Evolutionary conservation across 2,113 vertebrate species (phyloP).

Genomic region (Peromyscus maniculatus): DNA sequence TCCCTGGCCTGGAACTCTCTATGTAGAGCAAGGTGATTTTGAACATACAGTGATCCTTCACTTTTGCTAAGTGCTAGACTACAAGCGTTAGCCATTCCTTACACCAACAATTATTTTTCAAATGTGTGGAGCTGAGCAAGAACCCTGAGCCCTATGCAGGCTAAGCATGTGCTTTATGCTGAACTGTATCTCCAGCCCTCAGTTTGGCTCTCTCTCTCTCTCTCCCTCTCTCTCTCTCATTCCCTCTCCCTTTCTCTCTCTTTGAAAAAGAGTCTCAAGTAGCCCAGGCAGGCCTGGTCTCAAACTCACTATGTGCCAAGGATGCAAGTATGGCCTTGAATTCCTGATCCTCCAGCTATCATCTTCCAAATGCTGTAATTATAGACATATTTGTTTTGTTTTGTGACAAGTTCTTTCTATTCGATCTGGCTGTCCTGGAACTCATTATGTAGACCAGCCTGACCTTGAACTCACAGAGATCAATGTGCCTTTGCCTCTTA

Average conservation of each 20-base stretch:
- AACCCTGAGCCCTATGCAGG: too few relatives aligned
- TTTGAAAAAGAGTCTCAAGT: not conserved
- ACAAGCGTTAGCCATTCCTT: not conserved
- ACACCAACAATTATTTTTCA: not conserved
- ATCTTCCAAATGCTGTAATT: not conserved
- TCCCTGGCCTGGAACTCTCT: not conserved
- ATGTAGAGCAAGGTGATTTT: not conserved
- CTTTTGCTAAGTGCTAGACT: not conserved
- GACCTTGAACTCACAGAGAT: not conserved
- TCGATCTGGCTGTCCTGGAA: not conserved
- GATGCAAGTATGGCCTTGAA: not conserved
- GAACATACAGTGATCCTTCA: not conserved
- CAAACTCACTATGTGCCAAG: not conserved
- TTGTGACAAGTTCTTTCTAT: not conserved
- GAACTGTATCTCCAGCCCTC: not conserved
- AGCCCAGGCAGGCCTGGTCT: not conserved
- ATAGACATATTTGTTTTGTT: not conserved
- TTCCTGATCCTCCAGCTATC: not conserved
- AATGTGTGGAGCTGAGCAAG: not conserved
- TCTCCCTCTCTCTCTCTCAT: not conserved
- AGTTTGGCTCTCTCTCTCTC: not conserved
- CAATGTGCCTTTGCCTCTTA: not conserved
- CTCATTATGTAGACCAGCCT: not conserved
- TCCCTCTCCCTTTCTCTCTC: not conserved
- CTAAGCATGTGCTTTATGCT: not conserved